phyloP scores from a whole-genome alignment of 2,888 invertebrate species.

The Odontocerum albicorne region DNA sequence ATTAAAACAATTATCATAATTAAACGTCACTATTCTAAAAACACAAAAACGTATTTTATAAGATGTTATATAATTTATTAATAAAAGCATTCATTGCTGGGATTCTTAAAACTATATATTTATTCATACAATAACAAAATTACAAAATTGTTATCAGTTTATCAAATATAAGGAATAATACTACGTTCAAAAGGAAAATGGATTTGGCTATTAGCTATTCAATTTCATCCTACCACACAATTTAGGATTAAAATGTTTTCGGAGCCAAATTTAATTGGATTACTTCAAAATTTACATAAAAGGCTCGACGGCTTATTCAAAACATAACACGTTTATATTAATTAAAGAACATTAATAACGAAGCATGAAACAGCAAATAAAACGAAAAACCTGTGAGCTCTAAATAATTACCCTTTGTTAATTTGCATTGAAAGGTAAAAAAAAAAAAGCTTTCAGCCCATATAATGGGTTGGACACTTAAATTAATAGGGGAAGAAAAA shows the following conservation, averaged over 20 bases:
- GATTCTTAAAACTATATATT: too few species aligned
- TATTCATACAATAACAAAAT: too few species aligned
- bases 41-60: too few species aligned
- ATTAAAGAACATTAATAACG: constrained; percentile 16
- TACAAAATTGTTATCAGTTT: too few species aligned
- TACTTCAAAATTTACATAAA: constrained; percentile 18
- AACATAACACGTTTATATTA: constrained; percentile 20
- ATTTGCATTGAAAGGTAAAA: constrained; percentile 17
- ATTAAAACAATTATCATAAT: too few species aligned
- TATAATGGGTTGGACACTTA: constrained; percentile 20
- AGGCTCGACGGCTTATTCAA: constrained; percentile 19
- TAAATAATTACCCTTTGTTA: constrained; percentile 15
- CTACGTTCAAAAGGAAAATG: too few species aligned
- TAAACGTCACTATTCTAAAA: too few species aligned
- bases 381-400: constrained; percentile 8
- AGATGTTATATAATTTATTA: too few species aligned
- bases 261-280: constrained; percentile 9
- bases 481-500: constrained; percentile 19
- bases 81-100: too few species aligned
- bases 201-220: too few species aligned
- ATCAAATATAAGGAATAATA: too few species aligned
- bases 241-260: neutral
- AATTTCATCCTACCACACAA: too few species aligned
- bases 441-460: constrained; percentile 17
- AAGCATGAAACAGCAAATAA: constrained; percentile 18